Conservation (phyloP, 2,888 invertebrate species). For the Malachius bipustulatus region DNA sequence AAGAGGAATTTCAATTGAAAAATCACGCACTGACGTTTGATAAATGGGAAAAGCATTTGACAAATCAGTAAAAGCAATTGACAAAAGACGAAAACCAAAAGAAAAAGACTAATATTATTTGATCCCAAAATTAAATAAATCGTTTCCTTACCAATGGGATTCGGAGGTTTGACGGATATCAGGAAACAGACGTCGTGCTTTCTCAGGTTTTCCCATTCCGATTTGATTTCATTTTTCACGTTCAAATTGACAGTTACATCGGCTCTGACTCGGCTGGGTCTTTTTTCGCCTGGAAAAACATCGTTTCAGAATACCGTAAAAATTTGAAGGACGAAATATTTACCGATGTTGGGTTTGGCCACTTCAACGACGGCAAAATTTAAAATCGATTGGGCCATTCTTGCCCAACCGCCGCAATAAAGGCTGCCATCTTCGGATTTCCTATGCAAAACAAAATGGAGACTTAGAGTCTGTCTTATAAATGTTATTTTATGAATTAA, state of each 20-base stretch:
- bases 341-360: conserved; percentile 70
- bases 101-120: no score
- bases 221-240: conserved; percentile 80
- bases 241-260: conserved; percentile 89
- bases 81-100: no score
- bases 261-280: conserved; percentile 90
- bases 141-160: conserved; percentile 49
- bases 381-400: conserved; percentile 93
- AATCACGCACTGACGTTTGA: no score
- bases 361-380: conserved; percentile 93
- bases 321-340: no score
- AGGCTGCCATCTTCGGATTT: conserved; percentile 73
- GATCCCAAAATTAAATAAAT: no score
- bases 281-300: conserved; percentile 68
- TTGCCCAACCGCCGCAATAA: conserved; percentile 96
- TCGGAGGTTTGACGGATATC: conserved; percentile 76
- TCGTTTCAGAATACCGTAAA: no score
- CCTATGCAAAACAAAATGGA: no score
- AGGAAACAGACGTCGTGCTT: conserved; percentile 98
- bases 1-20: no score
- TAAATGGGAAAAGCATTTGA: no score
- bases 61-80: no score
- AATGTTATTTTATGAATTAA: no score
- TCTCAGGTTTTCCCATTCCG: conserved; percentile 92
- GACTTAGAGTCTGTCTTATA: no score